Conservation (phyloP, 2,113 vertebrate species). For the Equus przewalskii region DNA sequence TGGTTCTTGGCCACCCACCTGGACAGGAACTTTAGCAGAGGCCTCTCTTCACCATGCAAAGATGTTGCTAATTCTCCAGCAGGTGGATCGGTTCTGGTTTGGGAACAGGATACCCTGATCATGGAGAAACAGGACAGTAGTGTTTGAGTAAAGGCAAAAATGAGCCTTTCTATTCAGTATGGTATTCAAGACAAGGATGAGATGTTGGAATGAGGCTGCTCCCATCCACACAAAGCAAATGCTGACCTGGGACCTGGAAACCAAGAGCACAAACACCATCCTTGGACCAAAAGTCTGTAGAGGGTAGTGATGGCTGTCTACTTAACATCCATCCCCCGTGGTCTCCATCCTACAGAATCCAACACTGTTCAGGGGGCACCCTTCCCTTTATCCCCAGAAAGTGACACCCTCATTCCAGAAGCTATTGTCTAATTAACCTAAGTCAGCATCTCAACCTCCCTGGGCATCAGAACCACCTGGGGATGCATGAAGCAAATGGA, state of each 20-base stretch:
- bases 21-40: neutral
- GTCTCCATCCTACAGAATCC: neutral
- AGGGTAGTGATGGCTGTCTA: neutral
- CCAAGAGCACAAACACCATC: neutral
- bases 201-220: neutral
- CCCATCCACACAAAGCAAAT: neutral
- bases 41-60: neutral
- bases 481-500: neutral
- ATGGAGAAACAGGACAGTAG: neutral
- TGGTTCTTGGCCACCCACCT: neutral
- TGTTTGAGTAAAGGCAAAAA: neutral
- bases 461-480: neutral
- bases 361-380: neutral
- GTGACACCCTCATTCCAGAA: neutral
- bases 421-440: neutral
- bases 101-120: neutral
- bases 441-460: neutral
- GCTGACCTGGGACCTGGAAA: neutral
- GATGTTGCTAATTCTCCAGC: neutral
- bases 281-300: neutral
- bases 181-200: neutral
- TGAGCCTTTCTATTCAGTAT: neutral
- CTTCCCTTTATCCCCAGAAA: neutral
- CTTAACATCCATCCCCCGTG: neutral
- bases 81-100: neutral